Percentiles rank a stretch among this genome's conserved stretches.
Conservation (phyloP, 1,140 invertebrate genomes). For the Drosophila parvula region DNA sequence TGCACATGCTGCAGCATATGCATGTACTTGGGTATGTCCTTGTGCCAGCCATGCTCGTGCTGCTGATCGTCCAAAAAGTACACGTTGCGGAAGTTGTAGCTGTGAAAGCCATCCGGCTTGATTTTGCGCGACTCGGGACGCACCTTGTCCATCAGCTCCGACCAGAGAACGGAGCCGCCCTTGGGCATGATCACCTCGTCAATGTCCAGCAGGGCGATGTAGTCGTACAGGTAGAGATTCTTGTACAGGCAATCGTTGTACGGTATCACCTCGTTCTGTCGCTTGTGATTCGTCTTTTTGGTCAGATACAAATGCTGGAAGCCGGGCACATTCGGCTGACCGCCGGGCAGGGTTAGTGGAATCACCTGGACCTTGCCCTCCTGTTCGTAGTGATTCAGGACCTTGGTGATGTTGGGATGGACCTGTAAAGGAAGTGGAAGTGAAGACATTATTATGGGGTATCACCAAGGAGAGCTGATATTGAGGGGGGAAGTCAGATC, state of each 20-base stretch:
- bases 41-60: conserved; percentile 92
- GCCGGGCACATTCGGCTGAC: conserved; percentile 94
- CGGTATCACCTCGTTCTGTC: conserved; percentile 97
- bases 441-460: not conserved
- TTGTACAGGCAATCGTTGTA: conserved; percentile 99
- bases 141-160: conserved; percentile 90
- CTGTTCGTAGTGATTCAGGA: conserved; percentile 91
- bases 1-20: conserved; percentile 98
- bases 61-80: conserved; percentile 97
- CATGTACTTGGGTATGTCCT: conserved; percentile 94
- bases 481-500: not conserved
- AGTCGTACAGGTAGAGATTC: conserved; percentile 95
- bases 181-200: conserved; percentile 98
- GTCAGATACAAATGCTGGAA: conserved; percentile 95
- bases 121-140: conserved; percentile 88
- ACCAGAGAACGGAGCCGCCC: conserved; percentile 89
- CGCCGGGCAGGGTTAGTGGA: conserved; percentile 94
- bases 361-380: conserved; percentile 92
- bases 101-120: conserved; percentile 90
- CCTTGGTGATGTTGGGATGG: conserved; percentile 95
- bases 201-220: conserved; percentile 95
- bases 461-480: not conserved
- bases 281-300: conserved; percentile 95
- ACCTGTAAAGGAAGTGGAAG: conserved; percentile 84
- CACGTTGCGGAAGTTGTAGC: conserved; percentile 96